Conservation (phyloP, 2,113 vertebrate species). For the Notiomystis cincta region DNA sequence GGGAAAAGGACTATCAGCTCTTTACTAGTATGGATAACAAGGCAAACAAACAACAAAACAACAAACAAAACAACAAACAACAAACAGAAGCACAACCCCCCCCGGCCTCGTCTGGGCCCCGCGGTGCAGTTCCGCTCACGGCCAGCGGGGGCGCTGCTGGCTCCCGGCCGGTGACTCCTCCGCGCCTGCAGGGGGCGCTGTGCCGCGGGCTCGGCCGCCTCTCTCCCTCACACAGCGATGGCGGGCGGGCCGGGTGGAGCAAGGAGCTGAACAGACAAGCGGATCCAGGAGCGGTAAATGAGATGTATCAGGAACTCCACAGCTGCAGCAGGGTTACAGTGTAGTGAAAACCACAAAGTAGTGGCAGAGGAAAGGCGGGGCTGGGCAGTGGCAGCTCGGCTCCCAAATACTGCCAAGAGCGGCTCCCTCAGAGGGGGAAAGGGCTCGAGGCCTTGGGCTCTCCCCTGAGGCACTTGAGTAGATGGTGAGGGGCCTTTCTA, state of each 20-base stretch:
- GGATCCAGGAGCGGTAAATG: rapidly evolving
- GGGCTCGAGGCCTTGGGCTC: rapidly evolving
- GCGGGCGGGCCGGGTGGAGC: rapidly evolving
- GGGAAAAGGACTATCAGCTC: no score
- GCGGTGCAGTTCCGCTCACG: rapidly evolving
- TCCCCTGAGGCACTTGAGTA: no score
- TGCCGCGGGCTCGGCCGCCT: background rate
- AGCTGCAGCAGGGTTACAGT: background rate
- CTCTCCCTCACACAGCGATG: background rate
- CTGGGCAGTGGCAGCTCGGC: rapidly evolving
- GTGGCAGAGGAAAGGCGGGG: no score
- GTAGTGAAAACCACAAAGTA: background rate
- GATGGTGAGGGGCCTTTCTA: background rate
- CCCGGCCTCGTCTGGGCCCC: no score
- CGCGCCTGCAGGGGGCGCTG: background rate
- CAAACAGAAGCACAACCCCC: no score
- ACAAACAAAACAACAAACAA: no score
- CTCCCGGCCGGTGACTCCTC: background rate
- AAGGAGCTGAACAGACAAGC: no score
- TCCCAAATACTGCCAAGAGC: rapidly evolving
- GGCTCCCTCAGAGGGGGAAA: no score
- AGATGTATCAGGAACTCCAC: rapidly evolving
- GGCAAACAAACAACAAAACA: no score
- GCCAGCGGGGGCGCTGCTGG: background rate
- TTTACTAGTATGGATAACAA: background rate